Conservation (phyloP, 1,140 invertebrate species). For the Oscheius sp. region DNA sequence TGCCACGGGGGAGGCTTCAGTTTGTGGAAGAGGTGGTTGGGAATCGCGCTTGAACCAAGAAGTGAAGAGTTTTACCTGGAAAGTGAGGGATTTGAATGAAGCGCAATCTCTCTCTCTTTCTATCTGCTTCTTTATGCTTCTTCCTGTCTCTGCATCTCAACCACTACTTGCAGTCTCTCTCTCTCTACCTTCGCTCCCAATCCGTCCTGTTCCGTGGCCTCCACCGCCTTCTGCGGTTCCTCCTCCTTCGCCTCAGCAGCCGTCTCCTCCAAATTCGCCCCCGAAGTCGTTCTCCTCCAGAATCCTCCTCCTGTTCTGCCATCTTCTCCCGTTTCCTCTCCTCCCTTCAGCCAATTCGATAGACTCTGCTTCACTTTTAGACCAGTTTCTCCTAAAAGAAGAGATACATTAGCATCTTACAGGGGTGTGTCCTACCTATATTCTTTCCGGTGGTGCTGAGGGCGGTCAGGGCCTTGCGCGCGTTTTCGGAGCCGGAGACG, state of each 20-base stretch:
- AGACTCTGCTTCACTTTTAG: conserved; percentile 21
- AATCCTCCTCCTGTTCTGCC: neutral
- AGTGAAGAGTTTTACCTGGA: neutral
- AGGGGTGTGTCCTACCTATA: conserved; percentile 8
- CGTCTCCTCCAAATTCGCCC: too few species aligned
- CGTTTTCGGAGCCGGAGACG: conserved; percentile 88
- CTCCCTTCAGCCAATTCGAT: conserved; percentile 33
- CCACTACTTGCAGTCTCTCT: too few species aligned
- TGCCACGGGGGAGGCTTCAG: neutral
- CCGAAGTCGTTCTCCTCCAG: neutral
- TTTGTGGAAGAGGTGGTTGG: too few species aligned
- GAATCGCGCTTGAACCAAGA: neutral
- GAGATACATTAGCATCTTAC: neutral
- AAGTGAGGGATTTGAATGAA: neutral
- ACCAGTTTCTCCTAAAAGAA: conserved; percentile 18
- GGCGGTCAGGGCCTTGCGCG: conserved; percentile 86
- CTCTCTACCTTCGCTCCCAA: too few species aligned
- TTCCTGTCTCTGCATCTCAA: too few species aligned
- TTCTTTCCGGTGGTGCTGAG: conserved; percentile 74
- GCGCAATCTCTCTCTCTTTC: neutral
- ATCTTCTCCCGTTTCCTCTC: neutral
- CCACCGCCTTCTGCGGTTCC: too few species aligned
- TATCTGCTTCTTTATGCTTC: neutral
- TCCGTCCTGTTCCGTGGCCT: too few species aligned
- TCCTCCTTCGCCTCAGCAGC: too few species aligned